phyloP scores from a whole-genome alignment of 2,888 invertebrate species.

The Apomyelois bistriatella region DNA sequence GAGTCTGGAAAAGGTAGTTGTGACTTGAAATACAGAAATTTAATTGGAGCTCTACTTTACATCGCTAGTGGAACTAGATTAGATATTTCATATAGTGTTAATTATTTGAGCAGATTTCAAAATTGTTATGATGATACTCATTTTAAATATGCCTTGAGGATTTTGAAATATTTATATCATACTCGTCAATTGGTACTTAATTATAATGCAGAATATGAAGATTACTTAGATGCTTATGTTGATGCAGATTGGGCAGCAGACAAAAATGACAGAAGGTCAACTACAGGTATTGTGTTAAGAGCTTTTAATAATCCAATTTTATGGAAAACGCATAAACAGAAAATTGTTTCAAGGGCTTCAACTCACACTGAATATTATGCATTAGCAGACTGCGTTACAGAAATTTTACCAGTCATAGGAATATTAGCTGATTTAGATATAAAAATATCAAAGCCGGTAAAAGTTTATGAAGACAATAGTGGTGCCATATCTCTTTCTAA shows the following conservation, averaged over 20 bases:
- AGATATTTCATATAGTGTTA: neutral
- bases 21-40: neutral
- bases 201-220: neutral
- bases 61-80: neutral
- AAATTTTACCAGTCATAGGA: no score
- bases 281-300: neutral
- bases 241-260: neutral
- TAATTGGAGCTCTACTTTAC: neutral
- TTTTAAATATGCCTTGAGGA: neutral
- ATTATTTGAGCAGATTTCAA: neutral
- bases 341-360: no score
- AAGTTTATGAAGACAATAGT: no score
- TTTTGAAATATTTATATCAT: neutral
- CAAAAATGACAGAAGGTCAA: neutral
- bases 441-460: no score
- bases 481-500: no score
- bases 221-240: neutral
- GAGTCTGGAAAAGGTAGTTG: neutral
- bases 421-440: no score
- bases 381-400: no score
- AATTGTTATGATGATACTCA: neutral
- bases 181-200: neutral
- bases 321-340: neutral
- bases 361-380: no score
- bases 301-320: neutral